Conservation (phyloP, 2,113 vertebrate genomes). For the Indicator maculatus region DNA sequence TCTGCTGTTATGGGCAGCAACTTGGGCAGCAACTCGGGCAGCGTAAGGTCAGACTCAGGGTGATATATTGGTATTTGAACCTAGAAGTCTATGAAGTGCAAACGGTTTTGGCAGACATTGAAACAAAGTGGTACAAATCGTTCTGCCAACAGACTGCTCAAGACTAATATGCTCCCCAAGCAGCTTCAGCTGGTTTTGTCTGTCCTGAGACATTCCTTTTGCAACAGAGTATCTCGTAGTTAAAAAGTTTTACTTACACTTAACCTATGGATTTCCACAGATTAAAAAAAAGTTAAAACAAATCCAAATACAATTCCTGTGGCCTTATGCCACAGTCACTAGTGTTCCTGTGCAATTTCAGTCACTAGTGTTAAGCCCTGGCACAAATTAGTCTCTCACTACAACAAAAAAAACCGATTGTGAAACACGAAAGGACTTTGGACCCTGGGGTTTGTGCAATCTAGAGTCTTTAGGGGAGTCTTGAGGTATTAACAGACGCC, state of each 20-base stretch:
- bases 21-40: too few species aligned
- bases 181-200: background rate
- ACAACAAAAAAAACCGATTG: rapidly evolving
- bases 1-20: background rate
- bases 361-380: too few species aligned
- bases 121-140: background rate
- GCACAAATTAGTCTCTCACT: background rate
- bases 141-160: too few species aligned
- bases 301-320: background rate
- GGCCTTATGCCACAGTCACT: background rate
- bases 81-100: background rate
- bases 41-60: background rate
- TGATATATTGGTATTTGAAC: background rate
- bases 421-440: too few species aligned
- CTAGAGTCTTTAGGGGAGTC: background rate
- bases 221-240: background rate
- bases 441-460: background rate
- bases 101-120: background rate
- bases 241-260: background rate
- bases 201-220: too few species aligned
- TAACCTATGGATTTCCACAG: background rate
- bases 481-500: background rate
- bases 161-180: too few species aligned
- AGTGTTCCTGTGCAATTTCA: too few species aligned
- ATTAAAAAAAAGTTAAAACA: too few species aligned